A percentile compares a stretch with the other conserved stretches of the same genome.
These are phyloP conservation scores for Acleris emargana DNA, from an alignment of 2,888 invertebrate genomes.

Conservation along the genomic window DNA sequence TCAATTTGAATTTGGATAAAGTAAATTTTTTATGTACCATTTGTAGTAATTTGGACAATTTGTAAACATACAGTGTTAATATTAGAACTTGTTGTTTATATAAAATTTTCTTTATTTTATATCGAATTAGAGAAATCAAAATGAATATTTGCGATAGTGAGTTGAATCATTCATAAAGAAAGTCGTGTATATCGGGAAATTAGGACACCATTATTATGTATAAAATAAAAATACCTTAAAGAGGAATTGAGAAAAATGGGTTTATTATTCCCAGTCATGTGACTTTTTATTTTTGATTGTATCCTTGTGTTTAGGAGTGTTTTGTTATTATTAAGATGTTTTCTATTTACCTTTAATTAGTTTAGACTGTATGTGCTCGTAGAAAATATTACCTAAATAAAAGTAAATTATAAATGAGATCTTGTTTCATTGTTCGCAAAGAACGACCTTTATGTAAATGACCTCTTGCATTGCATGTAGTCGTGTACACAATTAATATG, in stretches of 20 bases:
- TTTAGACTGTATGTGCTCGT: constrained; percentile 17
- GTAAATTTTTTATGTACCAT: no score
- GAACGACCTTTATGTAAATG: not conserved
- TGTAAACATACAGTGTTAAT: not conserved
- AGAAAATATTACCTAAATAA: constrained; percentile 32
- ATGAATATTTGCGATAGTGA: not conserved
- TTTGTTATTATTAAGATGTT: constrained; percentile 28
- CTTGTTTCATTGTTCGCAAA: not conserved
- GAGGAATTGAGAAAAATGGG: no score
- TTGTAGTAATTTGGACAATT: no score
- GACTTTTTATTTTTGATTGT: not conserved
- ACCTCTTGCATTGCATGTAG: no score
- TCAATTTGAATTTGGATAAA: no score
- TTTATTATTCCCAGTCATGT: no score
- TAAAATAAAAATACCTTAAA: no score
- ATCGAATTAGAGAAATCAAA: not conserved
- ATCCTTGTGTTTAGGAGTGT: constrained; percentile 30
- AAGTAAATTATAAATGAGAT: constrained; percentile 1
- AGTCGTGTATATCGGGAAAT: not conserved
- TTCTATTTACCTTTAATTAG: constrained; percentile 34
- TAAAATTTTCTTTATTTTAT: not conserved
- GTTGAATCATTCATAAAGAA: not conserved
- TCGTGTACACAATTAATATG: no score
- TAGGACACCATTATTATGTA: no score
- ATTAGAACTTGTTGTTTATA: not conserved